Evolutionary conservation across 2,888 invertebrate species (phyloP).

Genomic region (Spilarctia lutea): DNA sequence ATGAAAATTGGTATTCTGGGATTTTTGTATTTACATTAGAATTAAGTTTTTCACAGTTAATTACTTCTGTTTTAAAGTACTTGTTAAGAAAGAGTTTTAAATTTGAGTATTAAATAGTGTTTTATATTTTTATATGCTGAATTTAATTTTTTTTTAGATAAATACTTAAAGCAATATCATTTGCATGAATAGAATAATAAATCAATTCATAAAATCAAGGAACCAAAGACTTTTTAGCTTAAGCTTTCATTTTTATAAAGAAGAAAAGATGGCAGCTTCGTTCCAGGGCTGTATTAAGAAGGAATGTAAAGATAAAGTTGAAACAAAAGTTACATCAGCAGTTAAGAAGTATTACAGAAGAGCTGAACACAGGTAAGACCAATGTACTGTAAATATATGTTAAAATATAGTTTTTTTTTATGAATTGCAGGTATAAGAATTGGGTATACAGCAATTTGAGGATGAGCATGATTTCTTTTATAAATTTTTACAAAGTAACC

Average conservation of each 20-base stretch:
- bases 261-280: slow-evolving; percentile 24
- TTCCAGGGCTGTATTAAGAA: slow-evolving; percentile 54
- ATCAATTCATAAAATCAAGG: slow-evolving; percentile 21
- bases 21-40: not conserved
- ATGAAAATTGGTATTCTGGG: not conserved
- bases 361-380: slow-evolving; percentile 79
- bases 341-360: slow-evolving; percentile 77
- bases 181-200: slow-evolving; percentile 37
- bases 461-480: not conserved
- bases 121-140: not conserved
- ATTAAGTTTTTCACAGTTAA: not conserved
- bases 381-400: slow-evolving; percentile 14
- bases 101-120: not conserved
- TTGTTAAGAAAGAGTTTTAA: not conserved
- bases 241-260: slow-evolving; percentile 35
- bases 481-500: not conserved
- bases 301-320: slow-evolving; percentile 60
- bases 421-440: not conserved
- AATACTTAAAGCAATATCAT: slow-evolving; percentile 3
- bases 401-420: not conserved
- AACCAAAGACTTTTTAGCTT: slow-evolving; percentile 37
- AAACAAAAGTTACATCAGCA: slow-evolving; percentile 51
- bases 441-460: not conserved
- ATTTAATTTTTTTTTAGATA: not conserved
- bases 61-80: not conserved